Conservation (phyloP, 2,797 vertebrate species). For the Parambassis ranga region DNA sequence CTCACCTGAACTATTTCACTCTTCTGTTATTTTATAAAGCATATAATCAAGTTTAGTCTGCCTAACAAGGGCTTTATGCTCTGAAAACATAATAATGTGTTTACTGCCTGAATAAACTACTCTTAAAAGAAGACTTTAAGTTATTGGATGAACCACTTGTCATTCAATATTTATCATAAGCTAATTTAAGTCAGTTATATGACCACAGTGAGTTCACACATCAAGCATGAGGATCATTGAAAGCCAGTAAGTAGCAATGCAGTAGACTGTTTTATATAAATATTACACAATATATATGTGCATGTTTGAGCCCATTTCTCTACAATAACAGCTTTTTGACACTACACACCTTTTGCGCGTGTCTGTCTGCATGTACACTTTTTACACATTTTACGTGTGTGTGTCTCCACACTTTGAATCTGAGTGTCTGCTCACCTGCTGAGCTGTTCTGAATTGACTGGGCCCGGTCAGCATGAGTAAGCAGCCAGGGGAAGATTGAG, state of each 20-base stretch:
- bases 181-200: too few relatives aligned
- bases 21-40: conserved; percentile 12
- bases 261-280: too few relatives aligned
- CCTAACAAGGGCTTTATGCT: conserved; percentile 1
- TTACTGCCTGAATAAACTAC: conserved; percentile 2
- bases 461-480: conserved; percentile 62
- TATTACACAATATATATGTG: too few relatives aligned
- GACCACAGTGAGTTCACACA: too few relatives aligned
- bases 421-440: conserved; percentile 53
- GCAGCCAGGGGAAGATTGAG: conserved; percentile 70
- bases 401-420: conserved; percentile 4
- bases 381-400: conserved; percentile 12
- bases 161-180: too few relatives aligned
- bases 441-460: conserved; percentile 62
- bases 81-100: conserved; percentile 1
- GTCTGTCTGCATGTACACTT: conserved; percentile 15
- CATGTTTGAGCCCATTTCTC: not conserved
- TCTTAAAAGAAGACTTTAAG: too few relatives aligned
- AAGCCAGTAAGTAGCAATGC: too few relatives aligned
- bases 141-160: too few relatives aligned
- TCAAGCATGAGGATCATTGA: too few relatives aligned
- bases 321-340: not conserved
- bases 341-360: not conserved
- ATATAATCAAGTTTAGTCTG: not conserved
- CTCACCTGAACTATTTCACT: conserved; percentile 46